Evolutionary conservation across 2,888 invertebrate genomes (phyloP).

Genomic region (Tetrapedia diversipes): DNA sequence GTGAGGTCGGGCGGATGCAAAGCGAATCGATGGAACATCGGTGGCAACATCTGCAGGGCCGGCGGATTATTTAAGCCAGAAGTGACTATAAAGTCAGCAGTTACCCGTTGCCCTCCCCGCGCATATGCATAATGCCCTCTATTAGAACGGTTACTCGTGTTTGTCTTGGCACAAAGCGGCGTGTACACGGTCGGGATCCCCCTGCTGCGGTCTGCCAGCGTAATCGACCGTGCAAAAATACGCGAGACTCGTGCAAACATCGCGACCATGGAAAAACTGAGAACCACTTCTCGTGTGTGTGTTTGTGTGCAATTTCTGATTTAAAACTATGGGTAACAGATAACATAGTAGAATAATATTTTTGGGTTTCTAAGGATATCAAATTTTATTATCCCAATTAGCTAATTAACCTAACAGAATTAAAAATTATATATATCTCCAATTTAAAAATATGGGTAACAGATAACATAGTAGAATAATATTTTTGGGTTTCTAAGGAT

Average conservation of each 20-base stretch:
- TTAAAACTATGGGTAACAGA: no score
- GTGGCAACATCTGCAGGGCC: slow-evolving; percentile 52
- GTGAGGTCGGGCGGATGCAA: not conserved
- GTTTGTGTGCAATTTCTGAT: slow-evolving; percentile 3
- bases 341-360: no score
- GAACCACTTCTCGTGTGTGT: no score
- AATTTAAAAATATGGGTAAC: no score
- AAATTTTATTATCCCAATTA: no score
- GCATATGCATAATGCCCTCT: slow-evolving; percentile 58
- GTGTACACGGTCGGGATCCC: slow-evolving; percentile 21
- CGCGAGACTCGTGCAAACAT: not conserved
- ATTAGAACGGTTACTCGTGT: slow-evolving; percentile 53
- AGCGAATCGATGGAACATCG: slow-evolving; percentile 12
- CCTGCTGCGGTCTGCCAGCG: slow-evolving; percentile 15
- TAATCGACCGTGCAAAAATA: slow-evolving; percentile 43
- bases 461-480: no score
- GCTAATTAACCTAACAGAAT: no score
- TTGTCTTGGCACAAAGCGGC: slow-evolving; percentile 53
- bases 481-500: no score
- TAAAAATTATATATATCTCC: no score
- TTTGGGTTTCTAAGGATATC: no score
- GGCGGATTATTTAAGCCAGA: slow-evolving; percentile 56
- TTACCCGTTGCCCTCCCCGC: slow-evolving; percentile 23
- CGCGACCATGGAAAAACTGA: not conserved
- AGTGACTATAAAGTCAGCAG: slow-evolving; percentile 59